Conservation (phyloP, 2,113 vertebrate genomes). For the Otis tarda region DNA sequence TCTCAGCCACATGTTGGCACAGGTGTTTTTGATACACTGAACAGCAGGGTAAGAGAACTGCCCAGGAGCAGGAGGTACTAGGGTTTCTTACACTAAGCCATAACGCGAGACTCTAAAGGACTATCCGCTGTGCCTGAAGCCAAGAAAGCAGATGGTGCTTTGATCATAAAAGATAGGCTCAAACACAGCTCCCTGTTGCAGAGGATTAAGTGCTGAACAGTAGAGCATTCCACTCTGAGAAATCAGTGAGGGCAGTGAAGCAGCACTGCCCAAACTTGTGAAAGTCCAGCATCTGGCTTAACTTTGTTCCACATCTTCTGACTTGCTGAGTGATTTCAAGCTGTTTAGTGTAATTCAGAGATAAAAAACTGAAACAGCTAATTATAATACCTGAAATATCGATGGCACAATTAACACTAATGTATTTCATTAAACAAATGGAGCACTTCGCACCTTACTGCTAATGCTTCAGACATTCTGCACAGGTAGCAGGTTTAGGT, state of each 20-base stretch:
- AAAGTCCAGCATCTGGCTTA: background rate
- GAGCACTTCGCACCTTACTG: background rate
- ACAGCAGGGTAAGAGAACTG: background rate
- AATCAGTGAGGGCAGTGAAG: background rate
- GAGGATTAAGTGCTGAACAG: background rate
- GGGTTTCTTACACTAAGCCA: background rate
- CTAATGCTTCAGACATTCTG: background rate
- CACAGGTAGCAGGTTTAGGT: background rate
- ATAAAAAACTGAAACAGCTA: background rate
- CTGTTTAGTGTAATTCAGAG: background rate
- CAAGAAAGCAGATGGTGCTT: background rate
- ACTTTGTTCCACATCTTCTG: background rate
- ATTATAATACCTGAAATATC: background rate
- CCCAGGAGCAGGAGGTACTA: background rate
- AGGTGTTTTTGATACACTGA: background rate
- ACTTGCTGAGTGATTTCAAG: background rate
- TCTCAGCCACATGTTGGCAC: background rate
- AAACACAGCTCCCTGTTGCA: background rate
- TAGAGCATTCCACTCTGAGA: background rate
- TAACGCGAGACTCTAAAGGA: background rate
- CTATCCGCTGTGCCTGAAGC: background rate
- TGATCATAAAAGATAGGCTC: background rate
- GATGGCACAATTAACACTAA: background rate
- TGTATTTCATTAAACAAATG: background rate
- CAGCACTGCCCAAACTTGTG: background rate